These are phyloP conservation scores for Tetragonula carbonaria DNA, from an alignment of 2,888 invertebrate species.

Conservation along the genomic window DNA sequence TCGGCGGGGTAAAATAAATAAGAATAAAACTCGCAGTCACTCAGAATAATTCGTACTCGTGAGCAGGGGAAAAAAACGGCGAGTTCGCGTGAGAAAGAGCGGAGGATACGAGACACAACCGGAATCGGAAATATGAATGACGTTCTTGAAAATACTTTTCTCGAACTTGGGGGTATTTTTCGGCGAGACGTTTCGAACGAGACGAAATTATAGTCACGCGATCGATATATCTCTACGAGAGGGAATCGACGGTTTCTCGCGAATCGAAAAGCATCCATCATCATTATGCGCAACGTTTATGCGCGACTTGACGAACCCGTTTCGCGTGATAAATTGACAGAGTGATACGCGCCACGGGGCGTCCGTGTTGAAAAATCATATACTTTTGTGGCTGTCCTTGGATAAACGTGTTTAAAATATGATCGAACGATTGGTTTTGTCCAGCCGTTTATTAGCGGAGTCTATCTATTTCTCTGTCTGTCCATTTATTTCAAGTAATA, in stretches of 20 bases:
- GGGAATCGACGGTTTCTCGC: slow-evolving; percentile 9
- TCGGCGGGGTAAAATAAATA: background rate
- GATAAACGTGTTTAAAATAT: background rate
- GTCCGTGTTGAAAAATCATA: background rate
- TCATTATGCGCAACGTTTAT: slow-evolving; percentile 26
- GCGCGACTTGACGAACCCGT: slow-evolving; percentile 13
- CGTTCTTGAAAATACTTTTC: background rate
- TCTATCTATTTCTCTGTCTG: background rate
- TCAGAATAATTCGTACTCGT: background rate
- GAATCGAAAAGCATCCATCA: slow-evolving; percentile 27
- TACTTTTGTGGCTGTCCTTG: background rate
- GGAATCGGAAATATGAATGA: background rate
- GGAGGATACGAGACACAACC: background rate
- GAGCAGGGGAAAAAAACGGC: background rate
- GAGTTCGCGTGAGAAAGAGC: background rate
- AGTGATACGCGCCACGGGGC: background rate
- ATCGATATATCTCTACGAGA: background rate
- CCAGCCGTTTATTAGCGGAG: background rate
- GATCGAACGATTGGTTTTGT: background rate
- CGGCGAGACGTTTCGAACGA: background rate
- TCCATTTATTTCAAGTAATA: background rate
- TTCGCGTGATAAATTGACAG: slow-evolving; percentile 30
- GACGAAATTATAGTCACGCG: background rate
- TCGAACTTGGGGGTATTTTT: background rate
- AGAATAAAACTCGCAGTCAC: background rate